A percentile compares a stretch with the other conserved stretches of the same genome.
Evolutionary conservation across 2,113 vertebrate genomes (phyloP).

Genomic region (Piprites chloris): DNA sequence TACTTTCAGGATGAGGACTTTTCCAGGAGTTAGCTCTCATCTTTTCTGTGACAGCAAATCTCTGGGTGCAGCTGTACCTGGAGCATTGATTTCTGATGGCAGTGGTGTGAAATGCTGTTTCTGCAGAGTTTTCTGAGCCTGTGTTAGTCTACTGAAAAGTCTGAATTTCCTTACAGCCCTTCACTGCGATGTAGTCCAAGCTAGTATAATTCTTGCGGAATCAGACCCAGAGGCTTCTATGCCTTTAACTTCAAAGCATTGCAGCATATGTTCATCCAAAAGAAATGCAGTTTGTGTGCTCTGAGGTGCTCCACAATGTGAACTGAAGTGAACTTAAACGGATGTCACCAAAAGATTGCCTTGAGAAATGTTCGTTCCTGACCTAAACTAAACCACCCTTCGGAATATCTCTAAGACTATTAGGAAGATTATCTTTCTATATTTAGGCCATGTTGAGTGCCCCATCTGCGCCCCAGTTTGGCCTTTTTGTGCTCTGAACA

Average conservation of each 20-base stretch:
- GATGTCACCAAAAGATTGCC: neutral
- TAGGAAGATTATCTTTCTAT: slow-evolving; percentile 5
- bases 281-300: neutral
- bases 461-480: neutral
- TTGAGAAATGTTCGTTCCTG: neutral
- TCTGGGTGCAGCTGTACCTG: neutral
- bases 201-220: neutral
- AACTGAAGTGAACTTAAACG: neutral
- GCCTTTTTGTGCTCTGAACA: neutral
- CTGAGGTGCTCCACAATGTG: neutral
- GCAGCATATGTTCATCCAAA: neutral
- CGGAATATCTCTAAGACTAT: neutral
- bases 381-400: neutral
- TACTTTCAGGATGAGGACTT: neutral
- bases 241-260: neutral
- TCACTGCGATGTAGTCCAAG: neutral
- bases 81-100: neutral
- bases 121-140: neutral
- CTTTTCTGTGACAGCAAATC: neutral
- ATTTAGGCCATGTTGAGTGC: neutral
- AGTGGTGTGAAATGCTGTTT: neutral
- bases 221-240: neutral
- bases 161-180: neutral
- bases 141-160: neutral
- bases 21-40: neutral